A percentile compares a stretch with the other conserved stretches of the same genome.
Conservation (phyloP, 2,888 invertebrate genomes). For the Nysson spinosus region DNA sequence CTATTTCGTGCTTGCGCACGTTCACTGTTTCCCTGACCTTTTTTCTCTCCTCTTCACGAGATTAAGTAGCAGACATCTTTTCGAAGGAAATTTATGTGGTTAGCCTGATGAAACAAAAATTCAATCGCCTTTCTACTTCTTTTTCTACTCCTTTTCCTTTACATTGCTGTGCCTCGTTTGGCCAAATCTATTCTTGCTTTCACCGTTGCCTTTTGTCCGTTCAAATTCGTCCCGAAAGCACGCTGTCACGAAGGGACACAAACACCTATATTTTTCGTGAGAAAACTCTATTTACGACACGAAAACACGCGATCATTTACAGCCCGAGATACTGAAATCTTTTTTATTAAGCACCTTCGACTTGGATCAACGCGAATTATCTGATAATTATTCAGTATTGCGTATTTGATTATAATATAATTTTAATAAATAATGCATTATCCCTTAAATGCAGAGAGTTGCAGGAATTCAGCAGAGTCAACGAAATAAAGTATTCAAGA, state of each 20-base stretch:
- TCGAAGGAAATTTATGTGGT: constrained; percentile 8
- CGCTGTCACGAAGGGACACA: background rate
- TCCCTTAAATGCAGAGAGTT: too few species aligned
- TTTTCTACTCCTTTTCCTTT: background rate
- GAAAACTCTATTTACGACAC: background rate
- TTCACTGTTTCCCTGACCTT: constrained; percentile 2
- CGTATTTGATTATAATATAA: too few species aligned
- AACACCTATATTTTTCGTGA: constrained; percentile 3
- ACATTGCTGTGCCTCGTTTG: constrained; percentile 13
- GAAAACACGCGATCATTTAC: constrained; percentile 7
- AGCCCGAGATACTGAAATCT: background rate
- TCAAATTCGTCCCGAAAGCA: constrained; percentile 1
- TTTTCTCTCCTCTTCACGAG: background rate
- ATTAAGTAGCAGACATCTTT: background rate
- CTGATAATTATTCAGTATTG: too few species aligned
- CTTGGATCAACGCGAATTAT: constrained; percentile 22
- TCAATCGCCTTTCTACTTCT: background rate
- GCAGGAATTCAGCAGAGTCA: too few species aligned
- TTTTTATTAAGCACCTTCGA: constrained; percentile 6
- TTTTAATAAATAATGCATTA: too few species aligned
- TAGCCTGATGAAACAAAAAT: constrained; percentile 4
- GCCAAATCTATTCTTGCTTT: constrained; percentile 21
- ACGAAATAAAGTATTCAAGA: too few species aligned
- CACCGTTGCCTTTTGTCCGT: constrained; percentile 9
- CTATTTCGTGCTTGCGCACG: background rate